Conservation (phyloP, 2,113 vertebrate species). For the Clarias macrocephalus region DNA sequence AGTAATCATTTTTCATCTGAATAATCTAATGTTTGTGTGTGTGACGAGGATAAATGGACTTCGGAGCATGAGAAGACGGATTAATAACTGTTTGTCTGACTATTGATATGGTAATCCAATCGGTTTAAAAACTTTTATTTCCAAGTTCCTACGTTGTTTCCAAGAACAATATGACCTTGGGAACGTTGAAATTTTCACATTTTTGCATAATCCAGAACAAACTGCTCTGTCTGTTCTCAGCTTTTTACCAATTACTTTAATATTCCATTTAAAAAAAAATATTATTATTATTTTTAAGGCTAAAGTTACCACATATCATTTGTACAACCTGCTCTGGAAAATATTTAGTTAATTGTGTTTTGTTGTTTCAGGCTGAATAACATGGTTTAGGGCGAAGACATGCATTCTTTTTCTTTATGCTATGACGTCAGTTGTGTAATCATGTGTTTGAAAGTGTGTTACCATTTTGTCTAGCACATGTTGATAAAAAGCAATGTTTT, state of each 20-base stretch:
- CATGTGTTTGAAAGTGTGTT: no score
- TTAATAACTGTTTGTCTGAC: not conserved
- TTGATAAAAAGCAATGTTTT: no score
- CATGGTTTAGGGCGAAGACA: no score
- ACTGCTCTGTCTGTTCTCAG: not conserved
- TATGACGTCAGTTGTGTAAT: no score
- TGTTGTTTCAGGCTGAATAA: not conserved
- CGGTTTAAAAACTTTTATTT: not conserved
- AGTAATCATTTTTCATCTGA: no score
- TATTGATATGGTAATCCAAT: not conserved
- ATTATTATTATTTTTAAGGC: not conserved
- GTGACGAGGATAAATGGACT: not conserved
- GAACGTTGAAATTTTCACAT: not conserved
- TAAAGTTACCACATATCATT: not conserved
- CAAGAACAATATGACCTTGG: not conserved
- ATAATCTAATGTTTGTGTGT: not conserved
- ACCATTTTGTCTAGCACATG: no score
- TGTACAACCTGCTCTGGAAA: not conserved
- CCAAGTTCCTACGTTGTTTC: not conserved
- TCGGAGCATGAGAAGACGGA: not conserved
- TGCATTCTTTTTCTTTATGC: no score
- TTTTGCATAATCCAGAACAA: not conserved
- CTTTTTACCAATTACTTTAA: not conserved
- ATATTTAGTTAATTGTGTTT: not conserved
- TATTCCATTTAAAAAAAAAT: not conserved